These are phyloP conservation scores for Gymnoscopelus microlampas DNA, from an alignment of 2,797 vertebrate genomes.

Conservation along the genomic window DNA sequence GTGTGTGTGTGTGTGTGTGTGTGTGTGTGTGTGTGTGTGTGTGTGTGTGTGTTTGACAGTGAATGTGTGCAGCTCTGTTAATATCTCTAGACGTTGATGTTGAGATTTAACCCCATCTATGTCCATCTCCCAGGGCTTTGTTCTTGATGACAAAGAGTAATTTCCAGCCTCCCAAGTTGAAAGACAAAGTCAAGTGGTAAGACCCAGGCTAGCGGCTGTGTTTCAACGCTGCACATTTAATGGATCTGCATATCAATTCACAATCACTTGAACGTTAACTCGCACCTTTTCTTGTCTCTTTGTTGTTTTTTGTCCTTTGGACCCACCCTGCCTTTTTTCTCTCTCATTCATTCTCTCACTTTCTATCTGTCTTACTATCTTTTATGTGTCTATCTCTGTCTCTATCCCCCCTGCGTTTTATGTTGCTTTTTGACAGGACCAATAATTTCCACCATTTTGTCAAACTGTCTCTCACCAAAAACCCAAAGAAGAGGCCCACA, in stretches of 20 bases:
- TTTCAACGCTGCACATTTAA: not conserved
- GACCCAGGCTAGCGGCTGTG: conserved; percentile 16
- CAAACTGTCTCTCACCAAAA: conserved; percentile 96
- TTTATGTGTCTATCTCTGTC: not conserved
- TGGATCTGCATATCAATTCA: not conserved
- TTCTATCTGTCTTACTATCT: not conserved
- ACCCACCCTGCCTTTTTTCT: not conserved
- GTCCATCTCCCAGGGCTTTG: conserved; percentile 85
- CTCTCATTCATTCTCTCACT: conserved; percentile 4
- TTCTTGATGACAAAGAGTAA: conserved; percentile 99
- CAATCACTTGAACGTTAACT: not conserved
- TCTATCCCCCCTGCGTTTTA: not conserved
- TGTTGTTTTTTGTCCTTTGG: not conserved
- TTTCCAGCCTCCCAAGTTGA: conserved; percentile 97
- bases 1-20: not conserved
- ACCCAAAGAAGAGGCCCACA: conserved; percentile 94
- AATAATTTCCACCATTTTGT: conserved; percentile 99
- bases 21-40: conserved; percentile 9
- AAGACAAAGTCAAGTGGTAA: conserved; percentile 98
- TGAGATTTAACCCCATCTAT: not conserved
- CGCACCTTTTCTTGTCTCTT: not conserved
- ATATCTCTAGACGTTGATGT: not conserved
- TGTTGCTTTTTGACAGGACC: conserved; percentile 81
- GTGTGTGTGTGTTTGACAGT: not conserved
- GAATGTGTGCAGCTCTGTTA: not conserved